Percentiles rank a stretch among this genome's conserved stretches.
phyloP scores from a whole-genome alignment of 2,113 vertebrate genomes.

The Steatornis caripensis region DNA sequence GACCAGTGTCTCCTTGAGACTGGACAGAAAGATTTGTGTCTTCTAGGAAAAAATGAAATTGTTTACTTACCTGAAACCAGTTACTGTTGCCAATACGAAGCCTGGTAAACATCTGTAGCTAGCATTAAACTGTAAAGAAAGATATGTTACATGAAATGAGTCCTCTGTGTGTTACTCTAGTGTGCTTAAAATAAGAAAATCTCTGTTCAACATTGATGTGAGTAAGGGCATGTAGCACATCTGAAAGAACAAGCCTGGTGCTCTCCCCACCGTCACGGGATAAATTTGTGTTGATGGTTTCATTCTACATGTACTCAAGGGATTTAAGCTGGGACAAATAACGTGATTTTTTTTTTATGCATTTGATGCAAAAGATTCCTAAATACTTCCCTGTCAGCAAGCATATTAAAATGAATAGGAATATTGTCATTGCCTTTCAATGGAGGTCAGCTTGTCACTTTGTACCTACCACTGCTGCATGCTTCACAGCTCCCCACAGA shows the following conservation, averaged over 20 bases:
- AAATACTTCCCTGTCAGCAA: background rate
- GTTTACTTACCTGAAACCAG: conserved; percentile 66
- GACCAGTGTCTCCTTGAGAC: background rate
- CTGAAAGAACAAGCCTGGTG: background rate
- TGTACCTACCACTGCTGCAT: background rate
- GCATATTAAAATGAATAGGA: background rate
- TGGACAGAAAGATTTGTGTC: background rate
- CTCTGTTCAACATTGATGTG: background rate
- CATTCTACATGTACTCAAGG: background rate
- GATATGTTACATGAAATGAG: background rate
- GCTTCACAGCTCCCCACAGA: background rate
- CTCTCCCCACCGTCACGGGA: background rate
- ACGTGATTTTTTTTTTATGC: background rate
- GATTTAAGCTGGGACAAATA: background rate
- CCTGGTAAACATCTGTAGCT: conserved; percentile 69
- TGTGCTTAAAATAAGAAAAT: background rate
- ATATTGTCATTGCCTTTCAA: background rate
- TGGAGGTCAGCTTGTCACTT: background rate
- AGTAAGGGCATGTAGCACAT: background rate
- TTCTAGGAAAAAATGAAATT: background rate
- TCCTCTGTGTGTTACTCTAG: background rate
- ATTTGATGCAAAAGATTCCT: background rate
- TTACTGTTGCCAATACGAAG: conserved; percentile 59
- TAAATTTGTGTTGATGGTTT: background rate
- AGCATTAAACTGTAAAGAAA: conserved; percentile 68